Evolutionary conservation across 2,113 vertebrate genomes (phyloP), one percentile per base, ranked within the genome.

Genomic region (Coryphaenoides rupestris): DNA sequence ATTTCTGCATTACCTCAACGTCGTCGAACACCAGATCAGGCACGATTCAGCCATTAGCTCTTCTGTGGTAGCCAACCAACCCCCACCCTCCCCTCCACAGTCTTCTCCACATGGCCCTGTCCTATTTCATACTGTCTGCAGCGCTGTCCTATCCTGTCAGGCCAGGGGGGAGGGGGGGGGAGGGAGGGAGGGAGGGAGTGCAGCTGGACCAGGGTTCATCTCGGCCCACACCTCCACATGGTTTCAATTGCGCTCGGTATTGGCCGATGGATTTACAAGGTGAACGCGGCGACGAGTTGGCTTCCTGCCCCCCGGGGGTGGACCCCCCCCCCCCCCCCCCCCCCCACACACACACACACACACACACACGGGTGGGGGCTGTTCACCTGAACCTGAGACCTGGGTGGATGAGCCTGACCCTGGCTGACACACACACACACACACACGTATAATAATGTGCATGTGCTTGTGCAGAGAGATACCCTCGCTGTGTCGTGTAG

Each of bases 231-330:
- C 47, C 17, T 56, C 28, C 54, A 46, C 21, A 28, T 56, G n/a
- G n/a, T 64, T 69, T 61, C 7, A 64, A 54, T 64, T 54, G 47
- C 61, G 26, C 45, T 24, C 19, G 65, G 72, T 58, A 68, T 40
- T 58, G 54, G 55, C 59, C 57, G 54, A 68, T 58, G 19, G 22
- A 28, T 47, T 68, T 52, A 40, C 62, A 73, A 50, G 46, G 60
- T 50, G 69, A 24, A 69, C 59, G 63, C 46, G 69, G 61, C 60
- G 33, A 19, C 49, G 19, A 4, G 15, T 33, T 66, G 40, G 33
- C 46, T 69, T 49, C 46, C 63, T 54, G 47, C 28, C 17, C 19
- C 19, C 17, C 9, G 7, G 17, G 54, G 19, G 54, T 21, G 21
- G 16, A 33, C 17, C 13, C 53, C 14, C 24, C 13, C 22, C 22